Percentiles rank a stretch among this genome's conserved stretches.
phyloP scores from a whole-genome alignment of 2,888 invertebrate genomes.

The Aricia artaxerxes region DNA sequence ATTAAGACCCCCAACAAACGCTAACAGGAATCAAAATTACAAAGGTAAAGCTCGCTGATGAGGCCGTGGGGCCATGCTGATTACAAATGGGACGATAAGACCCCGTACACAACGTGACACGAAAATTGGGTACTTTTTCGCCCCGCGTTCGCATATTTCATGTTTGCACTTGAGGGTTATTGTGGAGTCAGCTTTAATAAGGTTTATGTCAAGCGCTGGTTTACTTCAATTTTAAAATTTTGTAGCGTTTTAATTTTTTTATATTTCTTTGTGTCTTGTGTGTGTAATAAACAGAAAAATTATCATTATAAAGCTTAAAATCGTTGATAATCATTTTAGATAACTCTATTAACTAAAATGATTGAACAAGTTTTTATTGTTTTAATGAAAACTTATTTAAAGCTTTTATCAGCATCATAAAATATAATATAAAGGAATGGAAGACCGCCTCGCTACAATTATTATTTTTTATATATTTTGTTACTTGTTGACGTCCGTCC shows the following conservation, averaged over 20 bases:
- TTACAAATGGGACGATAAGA: conserved; percentile 52
- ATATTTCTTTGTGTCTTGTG: background rate
- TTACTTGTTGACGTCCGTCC: too few relatives aligned
- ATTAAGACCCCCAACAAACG: conserved; percentile 47
- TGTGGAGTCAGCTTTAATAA: background rate
- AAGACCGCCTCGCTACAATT: too few relatives aligned
- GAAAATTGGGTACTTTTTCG: conserved; percentile 8
- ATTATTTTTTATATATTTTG: too few relatives aligned
- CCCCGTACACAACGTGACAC: conserved; percentile 37
- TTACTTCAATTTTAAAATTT: background rate
- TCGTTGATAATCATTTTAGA: too few relatives aligned
- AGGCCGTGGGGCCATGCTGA: conserved; percentile 54
- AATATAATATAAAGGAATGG: too few relatives aligned
- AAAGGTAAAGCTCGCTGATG: conserved; percentile 56
- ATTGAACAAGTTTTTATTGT: too few relatives aligned
- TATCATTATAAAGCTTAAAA: too few relatives aligned
- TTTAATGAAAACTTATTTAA: too few relatives aligned
- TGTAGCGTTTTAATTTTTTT: background rate
- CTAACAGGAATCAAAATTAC: conserved; percentile 54
- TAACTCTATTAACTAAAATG: too few relatives aligned
- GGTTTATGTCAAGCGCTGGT: background rate
- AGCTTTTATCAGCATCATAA: too few relatives aligned
- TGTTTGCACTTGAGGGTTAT: background rate
- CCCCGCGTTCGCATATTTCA: background rate
- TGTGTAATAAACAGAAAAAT: too few relatives aligned